Evolutionary conservation across 2,888 invertebrate species (phyloP), one percentile per base, ranked within the genome.

Genomic region (Sminthurinus aureus): DNA sequence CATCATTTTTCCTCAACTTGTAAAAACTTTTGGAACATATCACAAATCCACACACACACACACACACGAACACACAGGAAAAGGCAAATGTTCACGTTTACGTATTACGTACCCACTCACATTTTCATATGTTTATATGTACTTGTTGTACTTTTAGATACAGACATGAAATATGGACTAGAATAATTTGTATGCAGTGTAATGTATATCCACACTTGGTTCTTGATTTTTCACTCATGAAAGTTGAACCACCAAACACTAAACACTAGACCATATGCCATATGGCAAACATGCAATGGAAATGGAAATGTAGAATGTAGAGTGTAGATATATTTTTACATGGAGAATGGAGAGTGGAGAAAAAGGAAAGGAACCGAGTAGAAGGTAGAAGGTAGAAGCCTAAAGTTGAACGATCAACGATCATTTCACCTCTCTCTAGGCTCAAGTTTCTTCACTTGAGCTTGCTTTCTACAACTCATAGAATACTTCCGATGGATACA

Each of bases 231-330:
- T 38, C 38, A 38, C 38, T 4, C 6, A 38, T 38, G 38, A 38
- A 38, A 38, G 38, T 38, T 38, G 38, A 38, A 38, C 38, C 38
- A 38, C n/a, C n/a, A n/a, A 58, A 73, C 50, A 26, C 20, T 52
- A 58, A 81, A 81, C 81, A n/a, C n/a, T n/a, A n/a, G n/a, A n/a
- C n/a, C n/a, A n/a, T n/a, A n/a, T n/a, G 74, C 81, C 81, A 81
- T 81, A 75, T 81, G 81, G 81, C 58, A 73, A 81, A 75, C 81
- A 81, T 81, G 81, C 74, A 73, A 79, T 20, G 38, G 64, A 79
- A 67, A 22, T 15, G 4, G 3, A 52, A 15, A n/a, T n/a, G n/a
- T 13, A 58, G 58, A 64, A 22, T n/a, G 11, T n/a, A 52, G 11
- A 69, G 38, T 38, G 6, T 38, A 38, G 1, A 6, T 38, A 38